Evolutionary conservation across 1,140 invertebrate genomes (phyloP).

Genomic region (Acromyrmex echinatior): DNA sequence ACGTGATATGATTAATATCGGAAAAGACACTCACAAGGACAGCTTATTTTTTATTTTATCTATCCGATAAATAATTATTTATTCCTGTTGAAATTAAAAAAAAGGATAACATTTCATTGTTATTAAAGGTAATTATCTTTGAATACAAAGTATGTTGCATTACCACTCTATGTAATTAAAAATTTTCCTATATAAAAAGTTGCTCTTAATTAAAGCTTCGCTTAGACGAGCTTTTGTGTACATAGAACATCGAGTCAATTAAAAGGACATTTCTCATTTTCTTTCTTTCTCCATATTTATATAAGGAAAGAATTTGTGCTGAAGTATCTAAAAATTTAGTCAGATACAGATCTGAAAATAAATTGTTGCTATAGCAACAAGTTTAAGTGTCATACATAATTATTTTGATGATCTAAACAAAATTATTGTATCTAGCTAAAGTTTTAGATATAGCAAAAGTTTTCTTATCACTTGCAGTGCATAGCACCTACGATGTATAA

Average conservation of each 20-base stretch:
- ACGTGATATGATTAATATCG: too few relatives aligned
- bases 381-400: too few relatives aligned
- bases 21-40: too few relatives aligned
- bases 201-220: background rate
- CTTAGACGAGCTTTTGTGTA: background rate
- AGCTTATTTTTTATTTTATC: background rate
- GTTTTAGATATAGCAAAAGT: background rate
- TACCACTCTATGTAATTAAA: background rate
- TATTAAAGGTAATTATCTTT: constrained; percentile 26
- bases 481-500: background rate
- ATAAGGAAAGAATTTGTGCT: too few relatives aligned
- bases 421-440: too few relatives aligned
- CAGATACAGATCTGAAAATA: too few relatives aligned
- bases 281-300: too few relatives aligned
- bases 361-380: too few relatives aligned
- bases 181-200: constrained; percentile 5
- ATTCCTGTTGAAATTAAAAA: background rate
- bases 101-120: background rate
- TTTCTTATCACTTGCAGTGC: too few relatives aligned
- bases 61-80: background rate
- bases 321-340: too few relatives aligned
- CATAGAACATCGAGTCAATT: background rate
- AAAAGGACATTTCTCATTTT: too few relatives aligned
- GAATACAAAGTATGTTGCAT: background rate
- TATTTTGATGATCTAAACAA: too few relatives aligned